Evolutionary conservation across 2,888 invertebrate genomes (phyloP), one percentile per base, ranked within the genome.

Genomic region (Aleiodes alternator): DNA sequence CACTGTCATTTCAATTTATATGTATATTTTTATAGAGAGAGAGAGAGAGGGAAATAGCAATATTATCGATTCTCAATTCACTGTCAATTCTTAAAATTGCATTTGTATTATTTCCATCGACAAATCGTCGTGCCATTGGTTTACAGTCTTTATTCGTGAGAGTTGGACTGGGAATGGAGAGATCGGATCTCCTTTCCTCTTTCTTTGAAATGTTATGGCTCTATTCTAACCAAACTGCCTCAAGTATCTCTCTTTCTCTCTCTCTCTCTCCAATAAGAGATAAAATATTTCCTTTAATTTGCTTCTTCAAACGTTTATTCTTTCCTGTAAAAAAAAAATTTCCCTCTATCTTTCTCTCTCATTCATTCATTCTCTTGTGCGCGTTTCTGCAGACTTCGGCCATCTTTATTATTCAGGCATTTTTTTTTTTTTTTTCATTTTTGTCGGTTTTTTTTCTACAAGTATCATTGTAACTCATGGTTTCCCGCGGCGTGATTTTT

Each of bases 271-370:
- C 43, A 55, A 70, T 64, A 72, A 68, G 68, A 72, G 66, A 48
- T 38, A 66, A 78, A 61, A 34, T 56, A 69, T 72, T 43, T 73
- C n/a, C 76, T 79, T 79, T 79, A 80, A 81, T 79, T 80, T 79
- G 75, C 80, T 78, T 78, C 77, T 78, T 61, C 38, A 38, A 74
- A 64, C 50, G 29, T 50, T 72, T 68, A 51, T 51, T 57, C 50
- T 34, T 23, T 66, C 51, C 11, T 61, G 31, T 23, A 23, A 23
- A 23, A 23, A 23, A 23, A 23, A 23, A 68, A 34, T 34, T 31
- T 34, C 31, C 9, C 6, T 12, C 31, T 16, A 6, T 50, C 34
- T 56, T 55, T 56, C 43, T 14, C 56, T 55, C 70, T 43, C 38
- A 16, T n/a, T 70, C 23, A 16, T n/a, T 16, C 16, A 16, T 55